These are phyloP conservation scores for Acanthurus leucopareius DNA, from an alignment of 2,797 vertebrate species.

Conservation along the genomic window DNA sequence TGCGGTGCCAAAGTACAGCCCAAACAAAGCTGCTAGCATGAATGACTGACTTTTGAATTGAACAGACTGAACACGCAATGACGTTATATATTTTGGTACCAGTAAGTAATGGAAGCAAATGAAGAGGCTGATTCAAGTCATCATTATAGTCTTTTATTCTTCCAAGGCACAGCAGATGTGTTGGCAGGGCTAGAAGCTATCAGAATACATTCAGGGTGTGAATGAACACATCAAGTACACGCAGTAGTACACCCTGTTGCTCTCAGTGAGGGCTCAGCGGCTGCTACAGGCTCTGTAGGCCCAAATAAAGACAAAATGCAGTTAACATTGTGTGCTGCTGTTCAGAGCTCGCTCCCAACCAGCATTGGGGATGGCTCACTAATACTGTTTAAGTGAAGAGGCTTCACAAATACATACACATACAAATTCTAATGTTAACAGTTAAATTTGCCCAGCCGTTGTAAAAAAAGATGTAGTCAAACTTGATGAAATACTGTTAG, in stretches of 20 bases:
- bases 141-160: conserved; percentile 81
- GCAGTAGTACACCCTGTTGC: conserved; percentile 65
- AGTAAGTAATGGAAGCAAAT: conserved; percentile 7
- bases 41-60: background rate
- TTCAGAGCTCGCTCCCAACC: conserved; percentile 30
- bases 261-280: conserved; percentile 67
- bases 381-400: conserved; percentile 53
- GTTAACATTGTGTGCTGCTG: conserved; percentile 53
- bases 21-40: background rate
- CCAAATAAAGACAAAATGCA: conserved; percentile 48
- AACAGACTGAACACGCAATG: background rate
- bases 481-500: conserved; percentile 16
- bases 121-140: conserved; percentile 33
- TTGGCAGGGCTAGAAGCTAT: conserved; percentile 83
- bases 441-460: conserved; percentile 40
- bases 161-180: conserved; percentile 88
- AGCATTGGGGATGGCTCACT: conserved; percentile 36
- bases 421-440: conserved; percentile 53
- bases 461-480: conserved; percentile 20
- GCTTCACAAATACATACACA: conserved; percentile 45
- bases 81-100: background rate
- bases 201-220: conserved; percentile 83
- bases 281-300: conserved; percentile 73
- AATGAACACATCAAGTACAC: conserved; percentile 67
- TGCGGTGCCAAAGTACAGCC: too few relatives aligned